phyloP scores from a whole-genome alignment of 1,140 invertebrate species.

The Gryon sp. region DNA sequence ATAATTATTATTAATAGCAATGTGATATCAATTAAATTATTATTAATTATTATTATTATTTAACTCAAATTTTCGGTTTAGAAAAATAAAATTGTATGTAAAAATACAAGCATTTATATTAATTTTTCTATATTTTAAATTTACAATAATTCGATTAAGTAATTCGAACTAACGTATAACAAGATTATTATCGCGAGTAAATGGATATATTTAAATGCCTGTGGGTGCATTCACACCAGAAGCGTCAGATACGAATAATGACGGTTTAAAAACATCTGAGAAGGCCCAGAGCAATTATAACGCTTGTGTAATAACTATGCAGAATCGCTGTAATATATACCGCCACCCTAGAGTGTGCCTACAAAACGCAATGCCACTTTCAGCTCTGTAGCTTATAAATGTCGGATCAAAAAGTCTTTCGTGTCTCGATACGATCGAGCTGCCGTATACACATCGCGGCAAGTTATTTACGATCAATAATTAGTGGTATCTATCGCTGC shows the following conservation, averaged over 20 bases:
- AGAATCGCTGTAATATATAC: slow-evolving; percentile 60
- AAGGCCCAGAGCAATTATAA: slow-evolving; percentile 59
- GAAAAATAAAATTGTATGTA: too few relatives aligned
- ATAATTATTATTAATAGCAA: too few relatives aligned
- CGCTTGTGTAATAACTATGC: slow-evolving; percentile 62
- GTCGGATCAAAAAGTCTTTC: slow-evolving; percentile 57
- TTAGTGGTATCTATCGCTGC: slow-evolving; percentile 80
- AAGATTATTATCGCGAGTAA: too few relatives aligned
- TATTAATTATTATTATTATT: too few relatives aligned
- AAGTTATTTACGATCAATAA: slow-evolving; percentile 80
- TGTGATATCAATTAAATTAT: too few relatives aligned
- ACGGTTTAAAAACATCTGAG: slow-evolving; percentile 31
- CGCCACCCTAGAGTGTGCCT: slow-evolving; percentile 53
- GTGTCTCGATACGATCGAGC: slow-evolving; percentile 63
- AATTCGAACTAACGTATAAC: too few relatives aligned
- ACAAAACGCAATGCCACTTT: slow-evolving; percentile 48
- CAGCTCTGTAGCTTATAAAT: slow-evolving; percentile 51
- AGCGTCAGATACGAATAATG: slow-evolving; percentile 56
- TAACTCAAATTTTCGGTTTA: too few relatives aligned
- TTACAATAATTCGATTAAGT: too few relatives aligned
- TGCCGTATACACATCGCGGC: slow-evolving; percentile 62
- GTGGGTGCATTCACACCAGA: slow-evolving; percentile 61
- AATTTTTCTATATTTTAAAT: too few relatives aligned
- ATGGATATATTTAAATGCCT: slow-evolving; percentile 52
- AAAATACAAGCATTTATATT: too few relatives aligned